Percentiles rank a stretch among this genome's conserved stretches.
phyloP scores from a whole-genome alignment of 1,140 invertebrate species.

The Daktulosphaira vitifoliae region DNA sequence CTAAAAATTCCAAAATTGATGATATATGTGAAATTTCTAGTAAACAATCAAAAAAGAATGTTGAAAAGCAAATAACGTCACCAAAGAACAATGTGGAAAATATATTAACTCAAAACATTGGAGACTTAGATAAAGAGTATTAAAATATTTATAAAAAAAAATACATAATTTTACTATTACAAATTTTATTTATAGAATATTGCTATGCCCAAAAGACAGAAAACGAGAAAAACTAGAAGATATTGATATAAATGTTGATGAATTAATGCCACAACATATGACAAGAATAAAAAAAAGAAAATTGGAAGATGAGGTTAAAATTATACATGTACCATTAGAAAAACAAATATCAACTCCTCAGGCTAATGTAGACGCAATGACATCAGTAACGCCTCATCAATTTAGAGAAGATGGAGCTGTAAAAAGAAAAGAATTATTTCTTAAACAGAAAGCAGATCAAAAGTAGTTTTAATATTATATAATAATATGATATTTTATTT shows the following conservation, averaged over 20 bases:
- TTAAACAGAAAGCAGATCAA: conserved; percentile 21
- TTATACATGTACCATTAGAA: conserved; percentile 2
- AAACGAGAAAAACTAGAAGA: conserved; percentile 20
- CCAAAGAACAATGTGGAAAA: too few species aligned
- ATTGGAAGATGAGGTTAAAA: not conserved
- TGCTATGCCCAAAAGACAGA: too few species aligned
- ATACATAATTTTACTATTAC: too few species aligned
- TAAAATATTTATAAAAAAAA: too few species aligned
- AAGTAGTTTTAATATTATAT: too few species aligned
- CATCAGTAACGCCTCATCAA: conserved; percentile 5
- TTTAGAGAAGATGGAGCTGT: conserved; percentile 17
- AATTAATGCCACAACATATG: not conserved
- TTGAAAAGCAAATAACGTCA: too few species aligned
- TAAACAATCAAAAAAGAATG: too few species aligned
- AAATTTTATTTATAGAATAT: too few species aligned
- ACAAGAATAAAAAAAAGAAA: conserved; percentile 28
- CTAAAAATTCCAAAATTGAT: not conserved
- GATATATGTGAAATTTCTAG: not conserved
- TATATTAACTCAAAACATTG: not conserved
- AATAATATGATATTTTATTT: too few species aligned
- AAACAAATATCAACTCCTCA: conserved; percentile 1
- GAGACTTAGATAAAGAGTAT: not conserved
- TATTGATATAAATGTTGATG: conserved; percentile 8
- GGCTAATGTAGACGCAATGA: not conserved
- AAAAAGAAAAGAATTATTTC: conserved; percentile 19